Conservation (phyloP, 1,140 invertebrate genomes). For the Drosophila willistoni region DNA sequence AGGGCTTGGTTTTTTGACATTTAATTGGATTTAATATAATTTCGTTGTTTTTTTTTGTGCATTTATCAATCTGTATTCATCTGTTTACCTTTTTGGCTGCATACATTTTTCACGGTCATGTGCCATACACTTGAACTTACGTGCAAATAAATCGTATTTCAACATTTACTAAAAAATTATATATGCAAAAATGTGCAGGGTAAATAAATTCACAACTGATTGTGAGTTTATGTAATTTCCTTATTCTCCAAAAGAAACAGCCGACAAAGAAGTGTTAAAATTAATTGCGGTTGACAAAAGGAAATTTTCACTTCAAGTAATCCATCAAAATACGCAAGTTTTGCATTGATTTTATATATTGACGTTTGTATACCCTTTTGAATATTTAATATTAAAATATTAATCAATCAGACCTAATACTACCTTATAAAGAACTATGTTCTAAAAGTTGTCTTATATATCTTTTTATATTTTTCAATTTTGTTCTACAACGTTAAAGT, state of each 20-base stretch:
- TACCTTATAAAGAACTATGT: no score
- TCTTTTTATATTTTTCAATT: no score
- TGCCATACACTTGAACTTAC: constrained; percentile 59
- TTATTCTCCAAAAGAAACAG: constrained; percentile 14
- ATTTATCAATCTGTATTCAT: constrained; percentile 39
- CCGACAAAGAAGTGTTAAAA: constrained; percentile 68
- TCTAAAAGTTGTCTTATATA: no score
- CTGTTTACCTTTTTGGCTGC: constrained; percentile 39
- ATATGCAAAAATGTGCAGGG: constrained; percentile 69
- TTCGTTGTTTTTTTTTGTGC: neutral
- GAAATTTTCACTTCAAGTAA: constrained; percentile 53
- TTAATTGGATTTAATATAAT: neutral
- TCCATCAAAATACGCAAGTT: constrained; percentile 55
- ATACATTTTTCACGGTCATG: constrained; percentile 68
- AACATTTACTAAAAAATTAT: constrained; percentile 45
- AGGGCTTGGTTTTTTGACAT: neutral
- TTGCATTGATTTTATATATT: neutral
- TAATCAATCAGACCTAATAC: no score
- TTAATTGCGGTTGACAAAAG: constrained; percentile 67
- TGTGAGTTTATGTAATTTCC: constrained; percentile 62
- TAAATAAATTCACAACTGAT: constrained; percentile 71
- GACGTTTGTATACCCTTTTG: neutral
- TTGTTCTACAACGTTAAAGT: no score
- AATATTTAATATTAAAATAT: no score
- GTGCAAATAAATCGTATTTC: constrained; percentile 12